Conservation (phyloP, 2,797 vertebrate genomes). For the Champsocephalus gunnari region DNA sequence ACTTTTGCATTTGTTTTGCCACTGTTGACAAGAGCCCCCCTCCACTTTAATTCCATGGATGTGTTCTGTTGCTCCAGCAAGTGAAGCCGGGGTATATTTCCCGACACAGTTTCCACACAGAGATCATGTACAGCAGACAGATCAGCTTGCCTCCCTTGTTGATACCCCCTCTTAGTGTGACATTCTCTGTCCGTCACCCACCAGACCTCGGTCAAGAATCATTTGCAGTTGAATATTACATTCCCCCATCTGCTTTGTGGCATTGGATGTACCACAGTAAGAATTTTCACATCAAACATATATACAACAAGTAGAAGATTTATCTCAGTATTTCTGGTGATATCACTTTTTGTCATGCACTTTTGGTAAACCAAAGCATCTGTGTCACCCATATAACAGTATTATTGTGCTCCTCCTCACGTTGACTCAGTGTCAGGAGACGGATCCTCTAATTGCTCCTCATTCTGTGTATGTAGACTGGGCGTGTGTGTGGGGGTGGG, state of each 20-base stretch:
- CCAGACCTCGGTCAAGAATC: slow-evolving; percentile 14
- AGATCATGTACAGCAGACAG: slow-evolving; percentile 28
- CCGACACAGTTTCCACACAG: slow-evolving; percentile 28
- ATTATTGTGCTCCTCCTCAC: slow-evolving; percentile 31
- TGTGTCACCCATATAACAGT: neutral
- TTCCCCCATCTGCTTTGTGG: slow-evolving; percentile 3
- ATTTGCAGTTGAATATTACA: neutral
- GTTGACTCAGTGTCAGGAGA: slow-evolving; percentile 29
- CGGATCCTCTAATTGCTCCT: slow-evolving; percentile 47
- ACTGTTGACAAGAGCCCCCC: neutral
- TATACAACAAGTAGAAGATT: neutral
- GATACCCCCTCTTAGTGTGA: neutral
- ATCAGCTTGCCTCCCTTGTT: slow-evolving; percentile 38
- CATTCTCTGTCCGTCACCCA: neutral
- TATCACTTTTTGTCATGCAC: neutral
- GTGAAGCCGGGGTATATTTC: slow-evolving; percentile 31
- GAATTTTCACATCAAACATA: slow-evolving; percentile 6
- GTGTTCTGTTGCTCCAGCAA: slow-evolving; percentile 17
- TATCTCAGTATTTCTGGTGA: neutral
- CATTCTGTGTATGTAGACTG: slow-evolving; percentile 15
- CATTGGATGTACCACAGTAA: neutral
- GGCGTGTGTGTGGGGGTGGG: neutral
- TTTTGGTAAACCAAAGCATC: neutral
- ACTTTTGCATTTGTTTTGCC: slow-evolving; percentile 2
- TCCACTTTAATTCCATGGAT: slow-evolving; percentile 16